Base-by-base conservation (phyloP, 2,113 vertebrate species). In the Ginglymostoma cirratum region DNA sequence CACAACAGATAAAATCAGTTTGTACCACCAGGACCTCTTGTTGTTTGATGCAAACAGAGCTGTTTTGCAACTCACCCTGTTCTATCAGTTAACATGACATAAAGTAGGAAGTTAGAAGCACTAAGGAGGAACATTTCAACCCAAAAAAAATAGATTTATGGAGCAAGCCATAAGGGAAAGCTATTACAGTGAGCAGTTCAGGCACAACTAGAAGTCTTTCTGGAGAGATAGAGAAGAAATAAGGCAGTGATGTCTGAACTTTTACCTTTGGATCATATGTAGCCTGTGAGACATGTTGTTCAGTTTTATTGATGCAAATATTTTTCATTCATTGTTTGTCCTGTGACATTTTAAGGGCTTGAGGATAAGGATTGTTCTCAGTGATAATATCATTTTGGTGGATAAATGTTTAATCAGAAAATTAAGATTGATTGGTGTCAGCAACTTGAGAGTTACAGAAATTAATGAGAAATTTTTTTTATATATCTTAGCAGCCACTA, bases 1-100 rank as follows among this genome's bases (percentile, higher is more conserved):
- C n/a, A 23, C 61, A 19, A 34, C 89, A 93, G 67, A 95, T 95
- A 72, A 70, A 70, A 72, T 70, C 93, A 95, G 24, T 48, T 93
- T 30, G 93, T 27, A 70, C n/a, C 24, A 95, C 67, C 42, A 48
- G 67, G 38, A 70, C 65, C 27, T 67, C 30, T 65, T 45, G 42
- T 69, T n/a, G n/a, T 42, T 69, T 94, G 67, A 70, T 10, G 15
- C n/a, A 67, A 95, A 24, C 66, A 48, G 93, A 70, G 42, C 21
- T 72, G 67, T 48, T 95, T 34, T 72, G 93, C 30, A 72, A 66
- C 30, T 19, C 24, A 95, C 69, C 42, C 67, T 15, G 67, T 12
- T 95, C 66, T 72, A 72, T 45, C 42, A 72, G 14, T 48, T 95
- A 27, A 52, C 38, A 48, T 72, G 8, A 48, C 10, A 27, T n/a